Evolutionary conservation across 2,888 invertebrate species (phyloP).

Genomic region (Dioctria linearis): DNA sequence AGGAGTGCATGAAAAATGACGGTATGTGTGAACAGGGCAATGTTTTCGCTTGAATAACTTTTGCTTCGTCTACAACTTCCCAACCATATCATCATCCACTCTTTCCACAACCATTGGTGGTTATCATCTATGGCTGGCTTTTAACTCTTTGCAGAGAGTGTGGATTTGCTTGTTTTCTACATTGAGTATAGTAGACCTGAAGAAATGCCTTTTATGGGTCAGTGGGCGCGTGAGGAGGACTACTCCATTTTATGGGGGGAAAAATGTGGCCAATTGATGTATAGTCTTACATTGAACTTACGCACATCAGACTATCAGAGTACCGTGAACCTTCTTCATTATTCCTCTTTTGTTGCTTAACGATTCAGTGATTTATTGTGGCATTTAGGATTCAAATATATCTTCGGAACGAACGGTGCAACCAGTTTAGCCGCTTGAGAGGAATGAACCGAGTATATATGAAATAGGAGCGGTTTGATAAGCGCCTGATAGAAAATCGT

Average conservation of each 20-base stretch:
- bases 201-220: slow-evolving; percentile 38
- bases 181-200: not conserved
- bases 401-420: slow-evolving; percentile 14
- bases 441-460: slow-evolving; percentile 4
- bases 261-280: slow-evolving; percentile 52
- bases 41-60: slow-evolving; percentile 57
- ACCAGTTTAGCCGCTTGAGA: not conserved
- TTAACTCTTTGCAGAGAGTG: not conserved
- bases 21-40: slow-evolving; percentile 57
- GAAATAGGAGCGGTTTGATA: slow-evolving; percentile 43
- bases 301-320: slow-evolving; percentile 3
- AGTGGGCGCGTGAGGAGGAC: slow-evolving; percentile 31
- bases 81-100: not conserved
- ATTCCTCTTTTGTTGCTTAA: slow-evolving; percentile 49
- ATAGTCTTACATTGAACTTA: slow-evolving; percentile 48
- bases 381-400: slow-evolving; percentile 47
- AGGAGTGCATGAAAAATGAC: slow-evolving; percentile 57
- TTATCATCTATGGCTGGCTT: not conserved
- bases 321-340: slow-evolving; percentile 25
- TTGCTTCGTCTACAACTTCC: slow-evolving; percentile 36
- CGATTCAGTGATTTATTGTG: slow-evolving; percentile 47
- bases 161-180: slow-evolving; percentile 36
- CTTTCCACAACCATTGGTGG: not conserved
- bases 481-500: slow-evolving; percentile 41
- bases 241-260: slow-evolving; percentile 11